Percentiles rank a stretch among this genome's conserved stretches.
phyloP scores from a whole-genome alignment of 2,113 vertebrate genomes.

The Lethenteron camtschaticum region DNA sequence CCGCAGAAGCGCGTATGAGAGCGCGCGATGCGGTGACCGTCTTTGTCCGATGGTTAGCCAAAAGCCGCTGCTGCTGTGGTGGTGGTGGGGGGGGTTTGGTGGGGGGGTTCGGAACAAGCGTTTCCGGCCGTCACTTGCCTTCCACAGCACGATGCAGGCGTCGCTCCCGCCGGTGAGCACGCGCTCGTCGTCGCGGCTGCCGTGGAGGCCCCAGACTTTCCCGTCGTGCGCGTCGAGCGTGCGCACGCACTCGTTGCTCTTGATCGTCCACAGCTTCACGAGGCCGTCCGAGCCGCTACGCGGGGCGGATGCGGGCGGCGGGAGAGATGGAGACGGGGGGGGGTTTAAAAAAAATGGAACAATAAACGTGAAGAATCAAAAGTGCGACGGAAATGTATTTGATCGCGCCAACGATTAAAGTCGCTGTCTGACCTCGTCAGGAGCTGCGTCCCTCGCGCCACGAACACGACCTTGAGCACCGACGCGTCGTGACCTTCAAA shows the following conservation, averaged over 20 bases:
- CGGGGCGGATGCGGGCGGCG: background rate
- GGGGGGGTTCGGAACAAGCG: too few species aligned
- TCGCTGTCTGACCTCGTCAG: slow-evolving; percentile 39
- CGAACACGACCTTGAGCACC: slow-evolving; percentile 70
- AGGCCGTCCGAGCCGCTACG: slow-evolving; percentile 67
- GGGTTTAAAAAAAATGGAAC: background rate
- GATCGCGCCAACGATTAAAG: too few species aligned
- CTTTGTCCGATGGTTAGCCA: too few species aligned
- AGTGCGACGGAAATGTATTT: too few species aligned
- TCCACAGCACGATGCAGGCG: slow-evolving; percentile 56
- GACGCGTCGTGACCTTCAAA: slow-evolving; percentile 94
- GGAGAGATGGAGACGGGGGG: background rate
- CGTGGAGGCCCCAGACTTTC: slow-evolving; percentile 81
- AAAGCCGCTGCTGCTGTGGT: too few species aligned
- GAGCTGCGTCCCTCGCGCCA: slow-evolving; percentile 63
- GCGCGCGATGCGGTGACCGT: too few species aligned
- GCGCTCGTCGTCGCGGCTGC: slow-evolving; percentile 33
- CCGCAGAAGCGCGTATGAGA: too few species aligned
- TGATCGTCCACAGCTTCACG: slow-evolving; percentile 90
- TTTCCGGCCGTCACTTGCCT: slow-evolving; percentile 22
- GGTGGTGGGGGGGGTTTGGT: too few species aligned
- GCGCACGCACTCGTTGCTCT: slow-evolving; percentile 72
- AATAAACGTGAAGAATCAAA: background rate
- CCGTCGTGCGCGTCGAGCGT: slow-evolving; percentile 68
- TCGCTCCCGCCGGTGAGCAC: slow-evolving; percentile 59